These are phyloP conservation scores for Oncopodura yosiiana DNA, from an alignment of 1,140 invertebrate species.

Conservation along the genomic window DNA sequence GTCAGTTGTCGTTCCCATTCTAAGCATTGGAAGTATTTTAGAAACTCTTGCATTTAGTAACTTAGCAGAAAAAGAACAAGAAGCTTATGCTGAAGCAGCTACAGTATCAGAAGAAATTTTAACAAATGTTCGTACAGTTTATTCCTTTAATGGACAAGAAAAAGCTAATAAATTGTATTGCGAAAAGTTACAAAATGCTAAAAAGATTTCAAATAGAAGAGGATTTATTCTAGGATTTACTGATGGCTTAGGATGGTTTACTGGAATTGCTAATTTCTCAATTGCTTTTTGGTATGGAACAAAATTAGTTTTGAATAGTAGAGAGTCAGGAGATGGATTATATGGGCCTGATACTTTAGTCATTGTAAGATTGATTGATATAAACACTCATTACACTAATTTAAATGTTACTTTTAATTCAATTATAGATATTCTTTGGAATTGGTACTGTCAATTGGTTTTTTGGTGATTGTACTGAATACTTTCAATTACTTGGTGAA, in stretches of 20 bases:
- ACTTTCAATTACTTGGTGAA: constrained; percentile 43
- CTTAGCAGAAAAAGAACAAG: constrained; percentile 56
- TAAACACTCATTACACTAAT: background rate
- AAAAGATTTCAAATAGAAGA: background rate
- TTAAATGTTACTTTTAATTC: background rate
- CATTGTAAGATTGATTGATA: constrained; percentile 7
- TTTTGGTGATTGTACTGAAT: constrained; percentile 48
- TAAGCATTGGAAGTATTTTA: constrained; percentile 38
- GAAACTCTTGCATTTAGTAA: constrained; percentile 40
- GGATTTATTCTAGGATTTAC: constrained; percentile 34
- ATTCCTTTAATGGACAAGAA: constrained; percentile 66
- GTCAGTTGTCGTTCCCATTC: constrained; percentile 22
- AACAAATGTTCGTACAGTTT: constrained; percentile 63
- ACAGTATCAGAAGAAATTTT: constrained; percentile 70
- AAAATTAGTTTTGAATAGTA: constrained; percentile 32
- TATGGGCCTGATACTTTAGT: constrained; percentile 36
- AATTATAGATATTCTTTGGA: constrained; percentile 41
- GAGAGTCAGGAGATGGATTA: constrained; percentile 35
- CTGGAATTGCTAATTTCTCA: constrained; percentile 38
- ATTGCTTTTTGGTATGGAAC: constrained; percentile 45
- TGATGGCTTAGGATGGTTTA: constrained; percentile 40
- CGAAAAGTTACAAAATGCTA: background rate
- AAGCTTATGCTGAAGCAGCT: constrained; percentile 64
- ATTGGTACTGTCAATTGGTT: constrained; percentile 48
- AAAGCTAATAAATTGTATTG: constrained; percentile 55